Evolutionary conservation across 2,113 vertebrate species (phyloP), one percentile per base, ranked within the genome.

Genomic region (Leucosticte australis): DNA sequence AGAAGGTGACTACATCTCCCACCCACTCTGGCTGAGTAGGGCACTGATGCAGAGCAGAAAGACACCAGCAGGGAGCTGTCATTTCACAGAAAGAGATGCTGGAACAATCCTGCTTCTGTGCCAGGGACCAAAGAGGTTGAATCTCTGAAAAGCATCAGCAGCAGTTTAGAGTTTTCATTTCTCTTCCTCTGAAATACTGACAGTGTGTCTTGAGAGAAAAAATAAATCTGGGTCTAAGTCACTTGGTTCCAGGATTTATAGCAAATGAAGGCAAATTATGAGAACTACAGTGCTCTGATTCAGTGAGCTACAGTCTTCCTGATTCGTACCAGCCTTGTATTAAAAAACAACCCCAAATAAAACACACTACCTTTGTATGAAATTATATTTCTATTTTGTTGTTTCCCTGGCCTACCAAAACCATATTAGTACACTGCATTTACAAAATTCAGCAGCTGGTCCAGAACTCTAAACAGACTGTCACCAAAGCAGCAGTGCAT

Each of bases 291-390:
- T 57, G 33, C 28, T 70, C n/a, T 31, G 28, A 31, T 53, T 31
- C 28, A 53, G 52, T 53, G 28, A 53, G 12, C 28, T 53, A 19
- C 52, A 31, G 52, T 31, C 35, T 79, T 65, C 27, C 14, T 53
- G 14, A 46, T 83, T 86, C 0, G 0, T 65, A 41, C 8, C 31
- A 50, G 9, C 10, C 26, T 62, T 16, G 4, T 18, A 22, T 26
- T 11, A 7, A 85, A 87, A 49, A 50, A 0, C 19, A 26, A 27
- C 2, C 2, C 9, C 39, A 74, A 80, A 77, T 11, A 8, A 5
- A 64, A 21, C 12, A 73, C 1, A 13, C 11, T 52, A 9, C 13
- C 18, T 67, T 87, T 55, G 11, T 52, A 74, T 39, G 59, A 63
- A 62, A 81, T 37, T 78, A 13, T 49, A 21, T 63, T 77, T 62